These are phyloP conservation scores for Lagopus leucura DNA, from an alignment of 2,113 vertebrate genomes.

Conservation along the genomic window DNA sequence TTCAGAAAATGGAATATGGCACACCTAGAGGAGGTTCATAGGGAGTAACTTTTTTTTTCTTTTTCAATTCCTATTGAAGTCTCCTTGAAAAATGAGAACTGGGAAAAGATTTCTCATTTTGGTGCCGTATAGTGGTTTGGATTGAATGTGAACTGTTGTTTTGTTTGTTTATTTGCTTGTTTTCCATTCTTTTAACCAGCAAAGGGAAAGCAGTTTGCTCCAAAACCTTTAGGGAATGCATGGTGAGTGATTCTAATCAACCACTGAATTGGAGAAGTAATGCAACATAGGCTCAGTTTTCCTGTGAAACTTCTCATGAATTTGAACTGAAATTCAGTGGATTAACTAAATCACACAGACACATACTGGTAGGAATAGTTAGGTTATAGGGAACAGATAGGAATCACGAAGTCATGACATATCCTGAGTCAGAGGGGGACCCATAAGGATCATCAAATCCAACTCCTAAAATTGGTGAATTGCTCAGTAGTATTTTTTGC, in stretches of 20 bases:
- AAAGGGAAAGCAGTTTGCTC: neutral
- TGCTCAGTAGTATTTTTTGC: no score
- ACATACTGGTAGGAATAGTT: neutral
- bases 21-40: conserved; percentile 18
- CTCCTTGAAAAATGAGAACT: conserved; percentile 5
- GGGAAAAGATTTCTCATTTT: neutral
- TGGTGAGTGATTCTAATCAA: neutral
- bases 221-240: neutral
- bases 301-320: neutral
- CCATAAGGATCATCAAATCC: no score
- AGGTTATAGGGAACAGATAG: neutral
- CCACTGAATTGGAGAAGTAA: neutral
- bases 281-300: neutral
- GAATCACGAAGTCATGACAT: no score
- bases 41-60: neutral
- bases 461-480: no score
- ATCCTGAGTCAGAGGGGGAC: no score
- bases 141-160: neutral
- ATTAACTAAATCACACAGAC: neutral
- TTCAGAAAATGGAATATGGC: conserved; percentile 27
- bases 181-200: neutral
- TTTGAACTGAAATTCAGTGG: neutral
- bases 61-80: neutral
- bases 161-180: neutral
- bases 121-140: neutral